A percentile compares a stretch with the other conserved stretches of the same genome.
phyloP scores from a whole-genome alignment of 2,888 invertebrate genomes.

The Nipponacmea schrenckii region DNA sequence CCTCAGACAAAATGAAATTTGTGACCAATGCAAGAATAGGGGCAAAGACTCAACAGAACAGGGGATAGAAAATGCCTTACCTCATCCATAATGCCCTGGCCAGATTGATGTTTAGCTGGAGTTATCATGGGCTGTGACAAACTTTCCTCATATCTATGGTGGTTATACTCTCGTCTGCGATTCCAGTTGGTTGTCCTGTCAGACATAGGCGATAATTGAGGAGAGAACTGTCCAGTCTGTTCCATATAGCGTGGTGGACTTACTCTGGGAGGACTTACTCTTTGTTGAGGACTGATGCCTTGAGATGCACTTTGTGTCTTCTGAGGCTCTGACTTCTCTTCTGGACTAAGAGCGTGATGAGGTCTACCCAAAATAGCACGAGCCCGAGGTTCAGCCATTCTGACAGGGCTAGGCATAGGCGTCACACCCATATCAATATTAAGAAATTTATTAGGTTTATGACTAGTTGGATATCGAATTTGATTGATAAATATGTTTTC shows the following conservation, averaged over 20 bases:
- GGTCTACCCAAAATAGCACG: constrained; percentile 21
- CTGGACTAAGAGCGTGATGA: not conserved
- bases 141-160: not conserved
- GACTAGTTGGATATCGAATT: not conserved
- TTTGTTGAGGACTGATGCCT: not conserved
- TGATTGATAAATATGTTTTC: too few species aligned
- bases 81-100: not conserved
- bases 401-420: constrained; percentile 16
- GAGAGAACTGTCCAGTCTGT: not conserved
- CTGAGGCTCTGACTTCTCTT: not conserved
- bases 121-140: not conserved
- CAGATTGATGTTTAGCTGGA: not conserved
- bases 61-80: not conserved
- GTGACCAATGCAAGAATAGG: too few species aligned
- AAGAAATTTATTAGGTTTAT: not conserved
- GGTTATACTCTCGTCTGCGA: not conserved
- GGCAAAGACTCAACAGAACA: too few species aligned
- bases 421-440: not conserved
- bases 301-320: not conserved
- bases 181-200: not conserved
- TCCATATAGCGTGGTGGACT: not conserved
- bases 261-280: not conserved
- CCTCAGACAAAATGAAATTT: too few species aligned
- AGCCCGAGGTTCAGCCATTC: constrained; percentile 6
- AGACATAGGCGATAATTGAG: not conserved